Conservation (phyloP, 2,888 invertebrate species). For the Pseudoips prasinana region DNA sequence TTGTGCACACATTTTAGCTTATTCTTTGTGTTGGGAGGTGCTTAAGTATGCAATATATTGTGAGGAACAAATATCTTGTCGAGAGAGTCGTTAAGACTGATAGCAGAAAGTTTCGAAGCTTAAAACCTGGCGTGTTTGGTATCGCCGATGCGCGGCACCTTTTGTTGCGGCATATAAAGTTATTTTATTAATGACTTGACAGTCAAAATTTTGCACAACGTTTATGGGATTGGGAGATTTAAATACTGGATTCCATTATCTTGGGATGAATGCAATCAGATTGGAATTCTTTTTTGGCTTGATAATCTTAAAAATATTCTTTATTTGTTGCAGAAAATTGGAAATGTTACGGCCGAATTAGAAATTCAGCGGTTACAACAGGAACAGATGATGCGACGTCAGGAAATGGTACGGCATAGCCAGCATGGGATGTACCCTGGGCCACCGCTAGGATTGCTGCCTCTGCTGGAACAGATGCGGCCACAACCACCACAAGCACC, state of each 20-base stretch:
- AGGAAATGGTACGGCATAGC: conserved; percentile 75
- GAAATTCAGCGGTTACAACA: conserved; percentile 87
- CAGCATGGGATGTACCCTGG: conserved; percentile 77
- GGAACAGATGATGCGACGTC: conserved; percentile 83
- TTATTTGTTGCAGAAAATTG: conserved; percentile 64
- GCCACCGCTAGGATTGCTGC: conserved; percentile 86
- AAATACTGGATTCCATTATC: conserved; percentile 9
- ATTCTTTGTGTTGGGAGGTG: conserved; percentile 63
- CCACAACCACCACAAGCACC: conserved; percentile 68
- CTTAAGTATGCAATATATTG: conserved; percentile 72
- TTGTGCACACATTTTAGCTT: conserved; percentile 64
- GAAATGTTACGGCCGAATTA: conserved; percentile 76
- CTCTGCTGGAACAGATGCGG: conserved; percentile 85
- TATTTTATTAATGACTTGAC: conserved; percentile 30
- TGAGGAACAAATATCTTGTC: conserved; percentile 62
- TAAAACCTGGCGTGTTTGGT: conserved; percentile 35
- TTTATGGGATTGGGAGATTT: conserved; percentile 12
- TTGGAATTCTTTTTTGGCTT: too few species aligned
- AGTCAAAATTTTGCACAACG: conserved; percentile 13
- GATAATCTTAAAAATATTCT: neutral
- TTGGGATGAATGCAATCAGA: too few species aligned
- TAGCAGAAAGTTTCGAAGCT: conserved; percentile 52
- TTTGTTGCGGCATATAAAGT: conserved; percentile 31
- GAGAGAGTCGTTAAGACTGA: conserved; percentile 63
- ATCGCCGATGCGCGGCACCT: conserved; percentile 22